Percentiles rank a stretch among this genome's conserved stretches.
These are phyloP conservation scores for Dicrostonyx torquatus DNA, from an alignment of 2,797 vertebrate species.

Conservation along the genomic window DNA sequence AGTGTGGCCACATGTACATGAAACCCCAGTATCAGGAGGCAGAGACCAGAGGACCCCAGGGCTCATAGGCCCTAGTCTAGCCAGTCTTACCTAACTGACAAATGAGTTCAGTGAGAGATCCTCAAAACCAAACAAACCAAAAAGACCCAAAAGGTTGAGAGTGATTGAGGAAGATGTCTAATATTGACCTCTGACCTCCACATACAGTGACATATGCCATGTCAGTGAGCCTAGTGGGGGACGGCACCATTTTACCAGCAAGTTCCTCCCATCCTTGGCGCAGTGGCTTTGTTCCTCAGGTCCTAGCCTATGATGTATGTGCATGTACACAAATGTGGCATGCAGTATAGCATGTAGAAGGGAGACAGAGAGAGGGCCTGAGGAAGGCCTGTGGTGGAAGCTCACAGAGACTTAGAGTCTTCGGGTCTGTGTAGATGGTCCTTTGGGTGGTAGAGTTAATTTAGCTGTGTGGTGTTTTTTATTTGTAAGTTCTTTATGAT, in stretches of 20 bases:
- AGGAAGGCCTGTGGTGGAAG: neutral
- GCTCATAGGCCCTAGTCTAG: too few species aligned
- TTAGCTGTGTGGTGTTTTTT: neutral
- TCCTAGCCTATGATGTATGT: neutral
- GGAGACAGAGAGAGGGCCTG: neutral
- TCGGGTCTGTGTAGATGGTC: neutral
- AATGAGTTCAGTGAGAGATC: neutral
- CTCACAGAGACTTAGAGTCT: neutral
- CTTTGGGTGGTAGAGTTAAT: neutral
- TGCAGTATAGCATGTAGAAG: neutral
- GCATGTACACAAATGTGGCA: neutral
- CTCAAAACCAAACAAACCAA: neutral
- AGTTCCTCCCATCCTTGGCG: neutral
- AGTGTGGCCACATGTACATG: neutral
- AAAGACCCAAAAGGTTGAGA: neutral
- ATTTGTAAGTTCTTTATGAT: neutral
- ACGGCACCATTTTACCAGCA: neutral
- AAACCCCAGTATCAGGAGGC: neutral
- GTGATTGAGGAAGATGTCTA: neutral
- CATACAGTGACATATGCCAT: neutral
- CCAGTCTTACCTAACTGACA: neutral
- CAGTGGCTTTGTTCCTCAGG: neutral
- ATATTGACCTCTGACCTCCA: neutral
- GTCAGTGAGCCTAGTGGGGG: neutral
- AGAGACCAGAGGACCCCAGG: neutral